Evolutionary conservation across 2,797 vertebrate genomes (phyloP).

Genomic region (Loriculus beryllinus): DNA sequence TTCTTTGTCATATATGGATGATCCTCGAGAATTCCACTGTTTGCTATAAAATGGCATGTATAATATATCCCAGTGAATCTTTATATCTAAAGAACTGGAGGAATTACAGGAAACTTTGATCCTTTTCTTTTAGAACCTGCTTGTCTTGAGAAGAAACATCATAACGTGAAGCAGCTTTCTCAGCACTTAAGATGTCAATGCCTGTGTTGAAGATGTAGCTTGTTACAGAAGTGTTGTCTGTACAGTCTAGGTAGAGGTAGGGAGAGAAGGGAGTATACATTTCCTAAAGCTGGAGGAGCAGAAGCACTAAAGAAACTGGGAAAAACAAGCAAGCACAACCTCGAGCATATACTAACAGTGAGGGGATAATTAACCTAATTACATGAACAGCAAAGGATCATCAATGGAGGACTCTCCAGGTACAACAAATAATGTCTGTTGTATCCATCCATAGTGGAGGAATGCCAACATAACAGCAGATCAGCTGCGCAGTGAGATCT

Average conservation of each 20-base stretch:
- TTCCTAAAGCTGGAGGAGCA: background rate
- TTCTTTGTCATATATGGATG: background rate
- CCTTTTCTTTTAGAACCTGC: background rate
- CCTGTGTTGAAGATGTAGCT: background rate
- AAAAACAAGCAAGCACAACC: background rate
- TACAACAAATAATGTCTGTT: background rate
- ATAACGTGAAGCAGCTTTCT: background rate
- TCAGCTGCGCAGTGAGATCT: background rate
- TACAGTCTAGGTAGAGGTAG: background rate
- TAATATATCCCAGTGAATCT: background rate
- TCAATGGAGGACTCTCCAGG: background rate
- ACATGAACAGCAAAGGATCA: background rate
- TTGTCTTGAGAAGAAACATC: background rate
- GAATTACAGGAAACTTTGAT: background rate
- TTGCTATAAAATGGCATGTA: background rate
- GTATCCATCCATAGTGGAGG: no score
- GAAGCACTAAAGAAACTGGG: background rate
- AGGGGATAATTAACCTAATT: background rate
- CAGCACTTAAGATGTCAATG: background rate
- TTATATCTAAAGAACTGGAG: background rate
- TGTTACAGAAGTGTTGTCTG: background rate
- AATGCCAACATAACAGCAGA: rapidly evolving
- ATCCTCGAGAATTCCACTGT: background rate
- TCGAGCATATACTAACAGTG: rapidly evolving
- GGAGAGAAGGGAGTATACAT: background rate